Percentiles rank a stretch among this genome's conserved stretches.
These are phyloP conservation scores for Campylorhamphus procurvoides DNA, from an alignment of 2,113 vertebrate species.

Conservation along the genomic window DNA sequence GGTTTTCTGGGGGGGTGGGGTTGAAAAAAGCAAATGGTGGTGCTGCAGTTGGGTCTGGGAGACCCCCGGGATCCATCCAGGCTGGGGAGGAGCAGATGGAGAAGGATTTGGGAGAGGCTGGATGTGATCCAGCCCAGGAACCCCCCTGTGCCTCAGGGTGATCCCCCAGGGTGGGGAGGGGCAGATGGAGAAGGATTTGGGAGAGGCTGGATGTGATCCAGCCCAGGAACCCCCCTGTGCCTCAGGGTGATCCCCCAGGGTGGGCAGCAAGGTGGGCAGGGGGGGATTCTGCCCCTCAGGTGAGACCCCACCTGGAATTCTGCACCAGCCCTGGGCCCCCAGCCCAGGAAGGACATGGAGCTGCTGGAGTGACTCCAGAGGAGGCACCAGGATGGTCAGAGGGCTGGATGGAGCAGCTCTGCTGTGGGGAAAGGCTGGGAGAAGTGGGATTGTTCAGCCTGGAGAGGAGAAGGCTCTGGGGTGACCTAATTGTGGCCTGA, in stretches of 20 bases:
- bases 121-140: fast-evolving
- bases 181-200: neutral
- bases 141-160: neutral
- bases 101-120: neutral
- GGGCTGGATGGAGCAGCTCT: neutral
- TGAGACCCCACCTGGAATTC: neutral
- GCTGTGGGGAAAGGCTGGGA: neutral
- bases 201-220: fast-evolving
- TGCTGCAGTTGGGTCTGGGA: neutral
- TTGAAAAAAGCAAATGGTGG: fast-evolving
- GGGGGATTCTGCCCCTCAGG: neutral
- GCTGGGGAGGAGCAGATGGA: neutral
- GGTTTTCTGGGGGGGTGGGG: neutral
- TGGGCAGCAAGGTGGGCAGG: neutral
- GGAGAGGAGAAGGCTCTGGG: neutral
- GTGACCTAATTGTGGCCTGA: neutral
- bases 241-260: neutral
- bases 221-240: neutral
- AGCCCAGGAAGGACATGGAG: no score
- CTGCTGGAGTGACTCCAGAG: neutral
- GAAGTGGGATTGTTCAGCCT: neutral
- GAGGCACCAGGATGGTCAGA: neutral
- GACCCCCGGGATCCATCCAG: fast-evolving
- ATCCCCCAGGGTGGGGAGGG: neutral
- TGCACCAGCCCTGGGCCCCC: neutral